Evolutionary conservation across 2,113 vertebrate species (phyloP).

Genomic region (Porphyrio hochstetteri): DNA sequence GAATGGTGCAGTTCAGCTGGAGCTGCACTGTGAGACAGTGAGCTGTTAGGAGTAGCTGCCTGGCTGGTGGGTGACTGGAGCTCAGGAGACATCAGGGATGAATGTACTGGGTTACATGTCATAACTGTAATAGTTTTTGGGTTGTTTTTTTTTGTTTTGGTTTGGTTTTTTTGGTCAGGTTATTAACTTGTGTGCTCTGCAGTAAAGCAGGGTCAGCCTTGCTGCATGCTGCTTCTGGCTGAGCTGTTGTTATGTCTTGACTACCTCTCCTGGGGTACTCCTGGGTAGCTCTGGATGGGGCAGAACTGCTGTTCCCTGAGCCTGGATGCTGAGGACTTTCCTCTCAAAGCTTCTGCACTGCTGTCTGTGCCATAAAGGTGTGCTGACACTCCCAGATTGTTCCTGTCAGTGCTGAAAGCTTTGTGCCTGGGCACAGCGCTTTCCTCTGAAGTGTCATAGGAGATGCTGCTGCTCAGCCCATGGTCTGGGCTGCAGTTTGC

Average conservation of each 20-base stretch:
- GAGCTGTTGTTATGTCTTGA: not conserved
- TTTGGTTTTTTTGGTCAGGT: not conserved
- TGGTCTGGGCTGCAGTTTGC: not conserved
- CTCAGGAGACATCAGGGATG: not conserved
- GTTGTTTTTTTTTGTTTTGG: too few relatives aligned
- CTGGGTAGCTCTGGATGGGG: not conserved
- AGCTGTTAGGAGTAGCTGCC: not conserved
- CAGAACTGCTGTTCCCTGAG: not conserved
- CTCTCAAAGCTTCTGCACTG: not conserved
- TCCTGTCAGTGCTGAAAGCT: not conserved
- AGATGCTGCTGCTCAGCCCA: not conserved
- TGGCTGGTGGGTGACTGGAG: not conserved
- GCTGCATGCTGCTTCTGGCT: not conserved
- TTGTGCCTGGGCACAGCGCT: accelerated
- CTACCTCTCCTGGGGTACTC: slow-evolving; percentile 47
- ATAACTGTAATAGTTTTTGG: not conserved
- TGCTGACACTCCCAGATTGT: not conserved
- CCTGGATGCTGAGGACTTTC: not conserved
- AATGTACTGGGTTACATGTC: not conserved
- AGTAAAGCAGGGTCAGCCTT: not conserved
- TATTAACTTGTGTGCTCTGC: not conserved
- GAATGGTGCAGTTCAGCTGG: not conserved
- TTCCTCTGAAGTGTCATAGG: not conserved
- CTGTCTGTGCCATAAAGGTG: not conserved
- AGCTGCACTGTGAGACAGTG: not conserved